Evolutionary conservation across 1,140 invertebrate species (phyloP).

Genomic region (Fopius arisanus): DNA sequence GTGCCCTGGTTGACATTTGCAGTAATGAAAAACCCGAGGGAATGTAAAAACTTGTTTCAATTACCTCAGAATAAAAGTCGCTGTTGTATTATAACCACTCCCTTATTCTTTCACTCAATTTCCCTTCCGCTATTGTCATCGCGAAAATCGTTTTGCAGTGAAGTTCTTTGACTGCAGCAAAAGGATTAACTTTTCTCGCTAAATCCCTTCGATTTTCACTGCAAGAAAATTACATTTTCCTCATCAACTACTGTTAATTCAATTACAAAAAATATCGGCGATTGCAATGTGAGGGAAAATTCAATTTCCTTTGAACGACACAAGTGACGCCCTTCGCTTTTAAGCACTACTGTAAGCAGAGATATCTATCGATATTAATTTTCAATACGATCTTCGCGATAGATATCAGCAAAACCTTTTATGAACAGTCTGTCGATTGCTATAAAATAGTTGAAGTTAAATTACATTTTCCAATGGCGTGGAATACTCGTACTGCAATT

Average conservation of each 20-base stretch:
- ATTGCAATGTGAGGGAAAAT: background rate
- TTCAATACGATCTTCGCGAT: too few relatives aligned
- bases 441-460: too few relatives aligned
- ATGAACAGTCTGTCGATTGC: too few relatives aligned
- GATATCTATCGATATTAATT: too few relatives aligned
- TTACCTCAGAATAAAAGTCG: background rate
- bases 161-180: constrained; percentile 23
- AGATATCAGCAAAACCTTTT: too few relatives aligned
- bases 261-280: background rate
- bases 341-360: too few relatives aligned
- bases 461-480: too few relatives aligned
- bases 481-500: too few relatives aligned
- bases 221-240: background rate
- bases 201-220: background rate
- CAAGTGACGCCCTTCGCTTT: too few relatives aligned
- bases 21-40: background rate
- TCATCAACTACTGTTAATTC: background rate
- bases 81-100: background rate
- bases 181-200: constrained; percentile 6
- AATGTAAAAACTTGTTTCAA: background rate
- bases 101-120: background rate
- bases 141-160: constrained; percentile 24
- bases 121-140: constrained; percentile 21
- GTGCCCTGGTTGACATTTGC: background rate
- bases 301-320: background rate